phyloP scores from a whole-genome alignment of 2,888 invertebrate genomes.

The Phyto melanocephala region DNA sequence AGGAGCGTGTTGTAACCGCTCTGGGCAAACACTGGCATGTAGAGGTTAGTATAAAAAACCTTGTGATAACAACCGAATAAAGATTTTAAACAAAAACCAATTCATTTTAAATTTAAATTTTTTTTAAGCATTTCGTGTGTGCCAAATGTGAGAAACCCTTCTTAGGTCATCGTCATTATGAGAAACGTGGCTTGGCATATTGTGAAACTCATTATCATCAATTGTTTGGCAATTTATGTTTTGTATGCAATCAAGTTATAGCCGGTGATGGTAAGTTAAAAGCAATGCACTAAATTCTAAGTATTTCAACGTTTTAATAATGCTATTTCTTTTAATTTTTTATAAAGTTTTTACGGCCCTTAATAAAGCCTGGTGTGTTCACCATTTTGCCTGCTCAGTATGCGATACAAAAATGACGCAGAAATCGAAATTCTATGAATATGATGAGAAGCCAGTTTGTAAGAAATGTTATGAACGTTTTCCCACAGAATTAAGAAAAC shows the following conservation, averaged over 20 bases:
- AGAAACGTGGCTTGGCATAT: slow-evolving; percentile 98
- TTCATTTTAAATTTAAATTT: slow-evolving; percentile 1
- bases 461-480: slow-evolving; percentile 99
- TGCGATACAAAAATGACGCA: slow-evolving; percentile 98
- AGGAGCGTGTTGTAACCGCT: slow-evolving; percentile 98
- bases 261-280: slow-evolving; percentile 92
- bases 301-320: no score
- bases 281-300: neutral
- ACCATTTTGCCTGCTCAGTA: slow-evolving; percentile 98
- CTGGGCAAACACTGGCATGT: slow-evolving; percentile 99
- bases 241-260: slow-evolving; percentile 99
- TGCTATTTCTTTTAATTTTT: neutral
- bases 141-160: slow-evolving; percentile 99
- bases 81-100: neutral
- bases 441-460: slow-evolving; percentile 98
- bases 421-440: slow-evolving; percentile 99
- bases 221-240: slow-evolving; percentile 98
- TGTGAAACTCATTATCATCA: slow-evolving; percentile 99
- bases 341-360: slow-evolving; percentile 94
- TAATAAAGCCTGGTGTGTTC: slow-evolving; percentile 99
- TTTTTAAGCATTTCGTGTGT: slow-evolving; percentile 96
- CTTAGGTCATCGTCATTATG: slow-evolving; percentile 98
- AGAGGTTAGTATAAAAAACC: slow-evolving; percentile 82
- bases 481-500: slow-evolving; percentile 94
- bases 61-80: neutral